Evolutionary conservation across 2,888 invertebrate genomes (phyloP).

Genomic region (Halictus ligatus): DNA sequence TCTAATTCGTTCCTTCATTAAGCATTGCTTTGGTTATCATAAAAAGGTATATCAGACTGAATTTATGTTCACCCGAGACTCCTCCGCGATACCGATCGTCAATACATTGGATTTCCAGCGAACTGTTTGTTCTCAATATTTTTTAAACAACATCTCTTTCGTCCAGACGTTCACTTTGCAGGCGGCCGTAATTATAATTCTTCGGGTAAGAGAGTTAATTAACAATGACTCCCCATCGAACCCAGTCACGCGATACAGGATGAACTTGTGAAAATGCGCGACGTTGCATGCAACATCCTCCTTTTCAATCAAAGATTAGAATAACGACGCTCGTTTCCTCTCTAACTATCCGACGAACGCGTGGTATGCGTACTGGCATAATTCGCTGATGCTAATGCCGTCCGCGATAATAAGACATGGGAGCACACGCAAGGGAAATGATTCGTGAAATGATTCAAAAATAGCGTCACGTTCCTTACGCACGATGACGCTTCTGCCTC

Average conservation of each 20-base stretch:
- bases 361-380: slow-evolving; percentile 50
- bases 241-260: slow-evolving; percentile 11
- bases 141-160: neutral
- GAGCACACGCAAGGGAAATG: neutral
- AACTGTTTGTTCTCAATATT: neutral
- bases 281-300: slow-evolving; percentile 55
- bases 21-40: neutral
- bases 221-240: neutral
- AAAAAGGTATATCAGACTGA: neutral
- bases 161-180: neutral
- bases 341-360: slow-evolving; percentile 13
- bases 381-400: slow-evolving; percentile 25
- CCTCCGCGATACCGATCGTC: neutral
- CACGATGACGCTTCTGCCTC: too few species aligned
- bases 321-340: slow-evolving; percentile 41
- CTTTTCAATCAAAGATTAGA: slow-evolving; percentile 38
- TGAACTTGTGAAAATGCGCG: neutral
- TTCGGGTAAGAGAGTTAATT: neutral
- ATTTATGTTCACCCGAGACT: neutral
- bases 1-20: neutral
- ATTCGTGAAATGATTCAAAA: neutral
- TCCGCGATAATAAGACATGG: slow-evolving; percentile 14
- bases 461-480: neutral
- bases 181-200: neutral
- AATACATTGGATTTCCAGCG: neutral